These are phyloP conservation scores for Brachylomia viminalis DNA, from an alignment of 2,888 invertebrate species.

Conservation along the genomic window DNA sequence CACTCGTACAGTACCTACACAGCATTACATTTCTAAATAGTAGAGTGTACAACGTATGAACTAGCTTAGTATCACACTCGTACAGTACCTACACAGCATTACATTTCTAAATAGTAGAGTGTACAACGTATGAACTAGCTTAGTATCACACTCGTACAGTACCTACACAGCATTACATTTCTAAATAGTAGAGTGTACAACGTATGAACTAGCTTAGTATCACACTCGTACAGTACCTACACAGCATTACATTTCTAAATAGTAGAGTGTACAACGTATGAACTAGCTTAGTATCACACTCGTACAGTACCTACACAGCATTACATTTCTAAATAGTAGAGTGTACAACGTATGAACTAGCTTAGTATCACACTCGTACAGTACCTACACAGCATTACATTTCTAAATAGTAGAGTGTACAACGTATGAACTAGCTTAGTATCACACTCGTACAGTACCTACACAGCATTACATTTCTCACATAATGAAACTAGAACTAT, in stretches of 20 bases:
- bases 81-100: neutral
- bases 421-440: neutral
- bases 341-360: neutral
- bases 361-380: neutral
- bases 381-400: neutral
- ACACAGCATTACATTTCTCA: slow-evolving; percentile 16
- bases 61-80: neutral
- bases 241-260: slow-evolving; percentile 7
- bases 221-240: neutral
- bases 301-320: neutral
- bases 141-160: neutral
- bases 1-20: neutral
- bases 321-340: too few relatives aligned
- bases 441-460: neutral
- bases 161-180: neutral
- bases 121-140: neutral
- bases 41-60: neutral
- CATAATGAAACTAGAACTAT: slow-evolving; percentile 27
- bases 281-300: neutral
- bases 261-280: neutral
- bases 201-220: neutral
- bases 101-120: too few relatives aligned
- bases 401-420: slow-evolving; percentile 7
- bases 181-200: slow-evolving; percentile 7
- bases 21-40: slow-evolving; percentile 11